These are phyloP conservation scores for Lasioglossum albipes DNA, from an alignment of 1,140 invertebrate genomes.

Conservation along the genomic window DNA sequence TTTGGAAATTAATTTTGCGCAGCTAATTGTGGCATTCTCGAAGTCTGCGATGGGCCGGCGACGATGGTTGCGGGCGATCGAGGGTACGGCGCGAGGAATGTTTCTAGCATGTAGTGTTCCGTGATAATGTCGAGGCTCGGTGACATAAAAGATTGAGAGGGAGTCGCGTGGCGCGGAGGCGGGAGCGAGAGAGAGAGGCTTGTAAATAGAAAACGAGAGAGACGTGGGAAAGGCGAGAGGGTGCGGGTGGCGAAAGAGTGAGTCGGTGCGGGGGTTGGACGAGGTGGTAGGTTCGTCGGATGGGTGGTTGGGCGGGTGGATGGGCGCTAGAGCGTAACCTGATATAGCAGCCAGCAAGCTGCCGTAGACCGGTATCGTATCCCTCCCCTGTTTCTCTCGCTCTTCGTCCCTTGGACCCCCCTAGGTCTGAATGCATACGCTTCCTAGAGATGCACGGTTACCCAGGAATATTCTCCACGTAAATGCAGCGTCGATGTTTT, in stretches of 20 bases:
- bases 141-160: conserved; percentile 49
- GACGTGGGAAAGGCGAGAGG: background rate
- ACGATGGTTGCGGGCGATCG: conserved; percentile 16
- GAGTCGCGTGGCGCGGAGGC: too few relatives aligned
- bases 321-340: conserved; percentile 70
- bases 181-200: background rate
- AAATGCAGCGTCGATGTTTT: conserved; percentile 65
- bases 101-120: conserved; percentile 46
- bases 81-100: background rate
- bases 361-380: conserved; percentile 61
- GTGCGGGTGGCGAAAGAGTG: conserved; percentile 28
- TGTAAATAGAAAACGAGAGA: conserved; percentile 23
- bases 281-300: too few relatives aligned
- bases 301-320: conserved; percentile 46
- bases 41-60: conserved; percentile 40
- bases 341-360: conserved; percentile 68
- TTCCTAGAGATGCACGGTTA: conserved; percentile 57
- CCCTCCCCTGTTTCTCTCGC: background rate
- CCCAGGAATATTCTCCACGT: conserved; percentile 62
- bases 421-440: conserved; percentile 43
- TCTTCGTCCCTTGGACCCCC: conserved; percentile 9
- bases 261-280: background rate
- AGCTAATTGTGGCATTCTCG: too few relatives aligned
- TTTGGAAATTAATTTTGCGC: too few relatives aligned
- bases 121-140: conserved; percentile 53